Evolutionary conservation across 2,797 vertebrate species (phyloP).

Genomic region (Manis crassicaudata): DNA sequence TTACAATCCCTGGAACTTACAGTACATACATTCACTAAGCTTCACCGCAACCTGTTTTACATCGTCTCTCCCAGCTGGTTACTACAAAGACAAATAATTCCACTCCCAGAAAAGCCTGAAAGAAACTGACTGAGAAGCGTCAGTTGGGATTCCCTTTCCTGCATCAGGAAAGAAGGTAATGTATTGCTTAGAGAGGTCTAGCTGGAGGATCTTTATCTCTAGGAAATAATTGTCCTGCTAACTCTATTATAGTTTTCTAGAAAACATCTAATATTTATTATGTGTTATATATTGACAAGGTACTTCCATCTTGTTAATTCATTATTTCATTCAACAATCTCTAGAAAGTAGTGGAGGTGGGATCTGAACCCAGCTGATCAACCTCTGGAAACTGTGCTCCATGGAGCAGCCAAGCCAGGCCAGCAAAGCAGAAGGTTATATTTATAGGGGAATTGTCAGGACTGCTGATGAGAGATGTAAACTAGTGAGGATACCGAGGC

Average conservation of each 20-base stretch:
- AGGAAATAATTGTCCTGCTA: neutral
- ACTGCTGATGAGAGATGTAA: neutral
- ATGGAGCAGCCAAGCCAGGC: neutral
- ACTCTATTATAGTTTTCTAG: neutral
- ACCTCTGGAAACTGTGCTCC: neutral
- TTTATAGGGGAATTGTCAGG: neutral
- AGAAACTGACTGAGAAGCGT: neutral
- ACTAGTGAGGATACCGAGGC: neutral
- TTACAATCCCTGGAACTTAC: neutral
- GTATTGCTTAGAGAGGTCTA: neutral
- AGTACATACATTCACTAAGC: neutral
- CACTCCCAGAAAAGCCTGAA: neutral
- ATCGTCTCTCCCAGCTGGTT: neutral
- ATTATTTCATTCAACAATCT: neutral
- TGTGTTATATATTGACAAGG: neutral
- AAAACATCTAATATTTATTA: neutral
- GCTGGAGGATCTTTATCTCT: neutral
- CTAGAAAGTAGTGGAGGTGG: neutral
- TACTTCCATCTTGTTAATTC: neutral
- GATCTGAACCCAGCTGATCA: neutral
- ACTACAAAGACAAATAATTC: neutral
- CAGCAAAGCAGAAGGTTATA: neutral
- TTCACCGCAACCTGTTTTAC: neutral
- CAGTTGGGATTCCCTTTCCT: neutral
- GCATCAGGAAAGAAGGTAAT: conserved; percentile 24